Conservation (phyloP, 2,113 vertebrate genomes). For the Promerops cafer region DNA sequence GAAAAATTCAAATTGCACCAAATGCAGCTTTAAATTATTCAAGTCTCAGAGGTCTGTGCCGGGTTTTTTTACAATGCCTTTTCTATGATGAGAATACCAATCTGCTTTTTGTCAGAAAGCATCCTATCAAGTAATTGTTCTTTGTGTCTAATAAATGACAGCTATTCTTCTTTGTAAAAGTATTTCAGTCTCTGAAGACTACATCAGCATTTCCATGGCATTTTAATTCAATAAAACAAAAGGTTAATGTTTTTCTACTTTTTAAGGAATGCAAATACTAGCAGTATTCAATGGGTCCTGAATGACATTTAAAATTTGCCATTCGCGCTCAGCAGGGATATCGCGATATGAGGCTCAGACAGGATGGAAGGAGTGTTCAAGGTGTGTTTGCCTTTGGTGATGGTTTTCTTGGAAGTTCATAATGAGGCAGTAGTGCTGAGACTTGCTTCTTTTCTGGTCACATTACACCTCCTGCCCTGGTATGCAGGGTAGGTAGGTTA, state of each 20-base stretch:
- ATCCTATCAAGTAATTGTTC: constrained; percentile 80
- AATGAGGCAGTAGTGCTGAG: not conserved
- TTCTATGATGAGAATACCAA: constrained; percentile 81
- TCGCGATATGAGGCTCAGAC: constrained; percentile 47
- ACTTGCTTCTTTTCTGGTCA: not conserved
- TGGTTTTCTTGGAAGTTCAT: not conserved
- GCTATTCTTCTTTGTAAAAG: constrained; percentile 79
- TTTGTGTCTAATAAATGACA: constrained; percentile 81
- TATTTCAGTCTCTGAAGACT: constrained; percentile 78
- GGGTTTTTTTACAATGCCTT: constrained; percentile 76
- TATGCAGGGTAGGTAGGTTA: not conserved
- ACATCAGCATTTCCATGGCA: constrained; percentile 78
- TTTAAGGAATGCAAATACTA: constrained; percentile 79
- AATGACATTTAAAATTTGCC: constrained; percentile 75
- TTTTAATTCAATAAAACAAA: constrained; percentile 86
- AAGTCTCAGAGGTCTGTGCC: constrained; percentile 79
- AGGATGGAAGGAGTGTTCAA: not conserved
- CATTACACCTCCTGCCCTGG: not conserved
- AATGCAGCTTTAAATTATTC: constrained; percentile 88
- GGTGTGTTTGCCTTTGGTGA: constrained; percentile 11
- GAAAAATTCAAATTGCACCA: constrained; percentile 86
- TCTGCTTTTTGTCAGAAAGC: constrained; percentile 80
- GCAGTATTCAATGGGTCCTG: constrained; percentile 65
- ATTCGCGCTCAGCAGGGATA: constrained; percentile 31
- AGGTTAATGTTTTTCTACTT: constrained; percentile 78